phyloP scores from a whole-genome alignment of 2,888 invertebrate species.

The Piscicola geometra region DNA sequence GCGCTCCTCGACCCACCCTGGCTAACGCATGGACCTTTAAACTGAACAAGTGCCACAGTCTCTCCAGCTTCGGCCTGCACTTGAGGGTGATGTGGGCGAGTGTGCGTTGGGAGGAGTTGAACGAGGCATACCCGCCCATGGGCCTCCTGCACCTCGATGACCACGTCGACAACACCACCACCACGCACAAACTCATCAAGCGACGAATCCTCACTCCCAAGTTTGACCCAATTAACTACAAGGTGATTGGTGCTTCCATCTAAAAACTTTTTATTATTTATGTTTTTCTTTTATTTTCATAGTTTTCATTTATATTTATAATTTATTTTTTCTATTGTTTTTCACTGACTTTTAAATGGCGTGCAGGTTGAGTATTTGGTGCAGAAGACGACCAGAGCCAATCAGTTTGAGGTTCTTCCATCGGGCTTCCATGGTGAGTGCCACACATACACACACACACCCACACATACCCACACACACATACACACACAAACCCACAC shows the following conservation, averaged over 20 bases:
- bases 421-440: too few species aligned
- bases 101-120: slow-evolving; percentile 91
- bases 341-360: slow-evolving; percentile 1
- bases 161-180: slow-evolving; percentile 85
- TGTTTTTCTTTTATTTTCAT: background rate
- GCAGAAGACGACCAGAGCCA: slow-evolving; percentile 27
- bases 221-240: slow-evolving; percentile 28
- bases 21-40: slow-evolving; percentile 92
- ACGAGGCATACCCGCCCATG: slow-evolving; percentile 48
- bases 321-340: background rate
- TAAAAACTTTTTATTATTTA: background rate
- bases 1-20: slow-evolving; percentile 84
- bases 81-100: slow-evolving; percentile 86
- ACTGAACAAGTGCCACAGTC: slow-evolving; percentile 73
- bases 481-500: background rate
- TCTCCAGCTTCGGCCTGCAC: slow-evolving; percentile 83
- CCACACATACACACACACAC: slow-evolving; percentile 22
- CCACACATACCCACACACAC: background rate
- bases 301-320: background rate
- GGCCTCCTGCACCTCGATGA: slow-evolving; percentile 18
- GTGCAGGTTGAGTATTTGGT: slow-evolving; percentile 31
- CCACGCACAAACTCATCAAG: slow-evolving; percentile 82
- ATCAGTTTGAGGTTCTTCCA: background rate
- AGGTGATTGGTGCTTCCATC: background rate
- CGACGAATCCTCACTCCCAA: slow-evolving; percentile 64